Conservation (phyloP, 2,888 invertebrate species). For the Sipha maydis region DNA sequence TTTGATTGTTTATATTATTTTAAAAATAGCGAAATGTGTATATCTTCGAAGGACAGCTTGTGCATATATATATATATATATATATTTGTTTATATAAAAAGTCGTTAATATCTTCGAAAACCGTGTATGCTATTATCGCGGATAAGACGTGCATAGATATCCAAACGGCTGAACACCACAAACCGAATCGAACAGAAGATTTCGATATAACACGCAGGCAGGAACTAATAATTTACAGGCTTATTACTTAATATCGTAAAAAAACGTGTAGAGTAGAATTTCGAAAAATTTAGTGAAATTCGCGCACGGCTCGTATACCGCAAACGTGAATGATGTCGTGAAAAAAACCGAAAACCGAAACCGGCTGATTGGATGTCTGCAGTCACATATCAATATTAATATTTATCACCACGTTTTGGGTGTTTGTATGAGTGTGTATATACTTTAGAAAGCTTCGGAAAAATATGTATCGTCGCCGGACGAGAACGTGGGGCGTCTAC, state of each 20-base stretch:
- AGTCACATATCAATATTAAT: background rate
- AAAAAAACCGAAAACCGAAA: background rate
- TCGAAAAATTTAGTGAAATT: background rate
- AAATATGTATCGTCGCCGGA: background rate
- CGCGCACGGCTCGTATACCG: background rate
- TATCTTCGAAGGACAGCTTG: too few species aligned
- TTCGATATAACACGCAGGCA: background rate
- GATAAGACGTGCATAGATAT: background rate
- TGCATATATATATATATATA: too few species aligned
- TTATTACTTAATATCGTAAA: background rate
- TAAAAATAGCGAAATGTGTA: too few species aligned
- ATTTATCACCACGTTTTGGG: background rate
- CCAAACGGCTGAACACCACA: background rate
- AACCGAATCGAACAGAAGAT: background rate
- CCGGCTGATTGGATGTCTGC: background rate
- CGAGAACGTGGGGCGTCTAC: background rate
- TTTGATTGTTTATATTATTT: too few species aligned
- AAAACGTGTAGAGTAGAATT: background rate
- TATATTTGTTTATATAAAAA: background rate
- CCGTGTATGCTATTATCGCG: too few species aligned
- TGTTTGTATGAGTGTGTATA: background rate
- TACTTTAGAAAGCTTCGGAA: background rate
- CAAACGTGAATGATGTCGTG: background rate
- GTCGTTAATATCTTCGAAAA: background rate
- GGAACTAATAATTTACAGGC: background rate